Evolutionary conservation across 2,888 invertebrate genomes (phyloP), one percentile per base, ranked within the genome.

Genomic region (Drosophila melanosoma): DNA sequence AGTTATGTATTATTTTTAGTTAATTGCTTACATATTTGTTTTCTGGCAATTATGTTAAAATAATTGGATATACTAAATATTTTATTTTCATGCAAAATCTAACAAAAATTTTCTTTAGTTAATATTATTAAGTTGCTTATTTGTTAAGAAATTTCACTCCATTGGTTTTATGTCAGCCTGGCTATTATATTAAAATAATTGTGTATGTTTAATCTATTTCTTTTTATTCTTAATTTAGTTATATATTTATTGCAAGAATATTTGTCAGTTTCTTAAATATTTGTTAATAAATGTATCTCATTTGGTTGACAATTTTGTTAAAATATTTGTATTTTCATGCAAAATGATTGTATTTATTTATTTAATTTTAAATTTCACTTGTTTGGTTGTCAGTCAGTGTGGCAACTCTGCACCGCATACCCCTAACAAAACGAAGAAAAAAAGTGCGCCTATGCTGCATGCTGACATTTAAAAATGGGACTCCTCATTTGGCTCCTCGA

Each of bases 401-500:
- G 70, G 29, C 70, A 64, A 57, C 60, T 40, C 59, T 69, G 36
- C 23, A 29, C 48, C 17, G 42, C 48, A 29, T 67, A 17, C 2
- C 40, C 32, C 48, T 8, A 53, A 49, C 17, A 29, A 29, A n/a
- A 29, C 1, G 1, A 29, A 17, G 1, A 17, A 32, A 42, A 36
- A 59, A 59, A 61, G 32, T 32, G 38, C 35, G 65, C 54, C 45
- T 64, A 51, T 38, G 23, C 64, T 42, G 49, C 79, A 74, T 62
- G 51, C 65, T 75, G 80, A 71, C 76, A 75, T 38, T 32, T 64
- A 75, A 76, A 79, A 77, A 71, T 77, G 76, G 60, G 65, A 36
- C 71, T 76, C 59, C 77, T 71, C 66, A 48, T 51, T 32, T 26
- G 76, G 65, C 63, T 53, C 56, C 52, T 36, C 59, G 51, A 66